These are phyloP conservation scores for Tangara arthus DNA, from an alignment of 2,797 vertebrate species.

Conservation along the genomic window DNA sequence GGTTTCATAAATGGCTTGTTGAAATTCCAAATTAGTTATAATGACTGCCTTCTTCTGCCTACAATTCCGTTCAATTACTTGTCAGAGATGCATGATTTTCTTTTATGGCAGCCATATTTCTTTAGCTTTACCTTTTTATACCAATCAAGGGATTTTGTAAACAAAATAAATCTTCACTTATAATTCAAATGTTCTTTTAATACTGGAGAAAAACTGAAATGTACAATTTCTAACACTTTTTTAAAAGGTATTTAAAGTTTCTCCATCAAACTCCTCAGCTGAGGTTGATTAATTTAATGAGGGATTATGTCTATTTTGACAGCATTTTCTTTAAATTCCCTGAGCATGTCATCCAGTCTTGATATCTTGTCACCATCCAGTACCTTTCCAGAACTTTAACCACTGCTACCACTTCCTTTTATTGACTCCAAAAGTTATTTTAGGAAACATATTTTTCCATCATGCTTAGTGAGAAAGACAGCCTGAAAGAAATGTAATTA, in stretches of 20 bases:
- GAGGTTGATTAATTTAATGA: slow-evolving; percentile 59
- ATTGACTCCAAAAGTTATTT: slow-evolving; percentile 40
- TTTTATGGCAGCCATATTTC: not conserved
- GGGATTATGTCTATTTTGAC: slow-evolving; percentile 53
- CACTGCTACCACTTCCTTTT: not conserved
- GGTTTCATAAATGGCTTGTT: not conserved
- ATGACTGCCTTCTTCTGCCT: not conserved
- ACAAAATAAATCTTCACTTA: slow-evolving; percentile 11
- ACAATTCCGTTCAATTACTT: not conserved
- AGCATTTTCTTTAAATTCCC: slow-evolving; percentile 36
- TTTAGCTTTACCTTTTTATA: not conserved
- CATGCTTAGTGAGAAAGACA: slow-evolving; percentile 9
- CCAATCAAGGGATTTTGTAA: not conserved
- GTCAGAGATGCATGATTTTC: not conserved
- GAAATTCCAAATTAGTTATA: slow-evolving; percentile 26
- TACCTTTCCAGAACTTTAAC: slow-evolving; percentile 28
- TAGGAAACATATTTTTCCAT: slow-evolving; percentile 9
- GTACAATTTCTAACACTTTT: not conserved
- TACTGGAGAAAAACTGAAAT: not conserved
- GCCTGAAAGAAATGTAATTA: slow-evolving; percentile 37
- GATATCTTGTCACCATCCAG: slow-evolving; percentile 25
- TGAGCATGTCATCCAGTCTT: slow-evolving; percentile 25
- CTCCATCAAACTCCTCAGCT: slow-evolving; percentile 13
- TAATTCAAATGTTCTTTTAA: not conserved
- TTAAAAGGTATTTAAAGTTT: not conserved